These are phyloP conservation scores for Pocillopora verrucosa DNA, from an alignment of 64 coral and sea anemone genomes.

Conservation along the genomic window DNA sequence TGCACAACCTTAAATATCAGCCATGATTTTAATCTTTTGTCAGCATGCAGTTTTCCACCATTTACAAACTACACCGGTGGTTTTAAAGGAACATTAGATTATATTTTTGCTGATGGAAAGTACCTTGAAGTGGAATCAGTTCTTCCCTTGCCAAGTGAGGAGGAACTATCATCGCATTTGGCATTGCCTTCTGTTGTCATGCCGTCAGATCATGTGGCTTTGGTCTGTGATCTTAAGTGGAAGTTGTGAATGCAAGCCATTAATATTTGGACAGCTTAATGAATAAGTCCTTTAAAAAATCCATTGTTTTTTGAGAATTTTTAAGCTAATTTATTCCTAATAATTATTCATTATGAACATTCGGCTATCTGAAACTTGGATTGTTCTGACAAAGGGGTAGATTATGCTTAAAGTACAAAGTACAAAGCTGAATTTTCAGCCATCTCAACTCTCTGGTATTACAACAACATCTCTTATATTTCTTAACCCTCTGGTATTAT, in stretches of 20 bases:
- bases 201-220: slow-evolving; percentile 95
- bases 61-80: slow-evolving; percentile 88
- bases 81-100: slow-evolving; percentile 85
- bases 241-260: slow-evolving; percentile 26
- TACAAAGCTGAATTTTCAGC: no score
- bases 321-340: no score
- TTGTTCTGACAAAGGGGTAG: no score
- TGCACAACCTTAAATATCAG: slow-evolving; percentile 57
- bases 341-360: no score
- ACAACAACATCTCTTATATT: no score
- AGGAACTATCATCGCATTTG: slow-evolving; percentile 64
- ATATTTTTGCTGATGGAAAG: slow-evolving; percentile 81
- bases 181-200: slow-evolving; percentile 90
- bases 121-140: slow-evolving; percentile 78
- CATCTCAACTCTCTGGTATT: no score
- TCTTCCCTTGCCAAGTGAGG: slow-evolving; percentile 77
- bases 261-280: neutral
- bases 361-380: no score
- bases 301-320: no score
- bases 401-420: no score
- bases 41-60: slow-evolving; percentile 69
- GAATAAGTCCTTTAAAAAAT: no score
- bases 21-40: slow-evolving; percentile 60
- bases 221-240: slow-evolving; percentile 97
- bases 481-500: no score